A percentile compares a stretch with the other conserved stretches of the same genome.
phyloP scores from a whole-genome alignment of 2,113 vertebrate species.

The Pantherophis guttatus region DNA sequence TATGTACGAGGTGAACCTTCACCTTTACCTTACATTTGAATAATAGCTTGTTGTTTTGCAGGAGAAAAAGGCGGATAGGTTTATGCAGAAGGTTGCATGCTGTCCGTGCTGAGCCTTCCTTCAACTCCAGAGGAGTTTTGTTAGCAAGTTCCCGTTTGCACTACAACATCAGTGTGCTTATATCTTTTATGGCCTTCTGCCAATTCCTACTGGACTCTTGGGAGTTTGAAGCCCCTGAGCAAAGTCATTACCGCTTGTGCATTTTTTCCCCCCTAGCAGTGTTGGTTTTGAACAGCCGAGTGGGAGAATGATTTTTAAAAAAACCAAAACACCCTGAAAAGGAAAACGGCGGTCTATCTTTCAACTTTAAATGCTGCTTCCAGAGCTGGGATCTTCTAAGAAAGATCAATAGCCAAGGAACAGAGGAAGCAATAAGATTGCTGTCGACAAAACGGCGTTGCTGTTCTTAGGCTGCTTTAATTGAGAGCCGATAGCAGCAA shows the following conservation, averaged over 20 bases:
- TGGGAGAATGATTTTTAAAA: background rate
- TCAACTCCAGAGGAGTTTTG: background rate
- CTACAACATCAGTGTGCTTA: background rate
- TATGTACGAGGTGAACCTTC: too few species aligned
- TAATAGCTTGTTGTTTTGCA: background rate
- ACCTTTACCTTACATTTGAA: background rate
- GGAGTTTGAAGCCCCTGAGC: background rate
- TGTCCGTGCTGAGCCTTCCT: too few species aligned
- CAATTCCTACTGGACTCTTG: background rate
- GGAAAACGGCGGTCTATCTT: background rate
- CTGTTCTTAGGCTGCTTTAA: background rate
- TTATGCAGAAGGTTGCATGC: background rate
- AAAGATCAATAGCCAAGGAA: background rate
- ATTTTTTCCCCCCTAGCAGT: background rate
- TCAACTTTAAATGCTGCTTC: background rate
- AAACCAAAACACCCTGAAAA: background rate
- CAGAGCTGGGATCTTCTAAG: background rate
- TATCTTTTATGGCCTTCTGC: background rate
- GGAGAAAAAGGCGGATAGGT: background rate
- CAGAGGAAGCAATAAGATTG: background rate
- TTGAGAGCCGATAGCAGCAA: background rate
- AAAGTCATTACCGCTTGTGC: background rate
- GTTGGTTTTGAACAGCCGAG: background rate
- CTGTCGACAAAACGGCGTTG: background rate
- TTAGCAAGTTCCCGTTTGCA: background rate